Conservation (phyloP, 1,140 invertebrate species). For the Hirudo medicinalis region DNA sequence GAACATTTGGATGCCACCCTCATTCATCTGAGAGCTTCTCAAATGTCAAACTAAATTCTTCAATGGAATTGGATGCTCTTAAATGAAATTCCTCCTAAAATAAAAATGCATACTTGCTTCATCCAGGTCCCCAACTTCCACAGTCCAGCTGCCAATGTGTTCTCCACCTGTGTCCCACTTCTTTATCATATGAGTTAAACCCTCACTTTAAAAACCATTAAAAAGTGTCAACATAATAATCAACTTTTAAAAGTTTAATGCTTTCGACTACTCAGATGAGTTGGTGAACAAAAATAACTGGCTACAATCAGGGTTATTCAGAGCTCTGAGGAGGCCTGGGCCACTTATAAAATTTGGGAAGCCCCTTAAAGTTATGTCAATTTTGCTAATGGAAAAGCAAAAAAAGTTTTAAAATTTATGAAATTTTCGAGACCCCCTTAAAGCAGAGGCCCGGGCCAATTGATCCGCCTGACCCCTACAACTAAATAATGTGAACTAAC, state of each 20-base stretch:
- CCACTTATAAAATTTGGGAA: conserved; percentile 15
- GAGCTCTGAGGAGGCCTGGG: background rate
- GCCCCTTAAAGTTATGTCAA: too few relatives aligned
- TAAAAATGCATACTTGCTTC: conserved; percentile 52
- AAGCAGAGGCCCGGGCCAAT: too few relatives aligned
- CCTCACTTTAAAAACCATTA: conserved; percentile 50
- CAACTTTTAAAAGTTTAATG: background rate
- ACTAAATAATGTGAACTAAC: conserved; percentile 49
- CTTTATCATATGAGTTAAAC: conserved; percentile 61
- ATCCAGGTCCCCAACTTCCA: conserved; percentile 91
- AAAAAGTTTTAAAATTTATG: too few relatives aligned
- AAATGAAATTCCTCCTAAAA: too few relatives aligned
- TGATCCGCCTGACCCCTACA: too few relatives aligned
- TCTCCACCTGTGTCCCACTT: conserved; percentile 37
- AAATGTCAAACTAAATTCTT: too few relatives aligned
- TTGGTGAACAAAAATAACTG: background rate
- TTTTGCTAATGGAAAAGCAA: too few relatives aligned
- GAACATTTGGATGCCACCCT: too few relatives aligned
- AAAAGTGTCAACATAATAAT: background rate
- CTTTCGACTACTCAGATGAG: background rate
- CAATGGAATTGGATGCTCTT: too few relatives aligned
- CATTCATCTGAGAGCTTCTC: too few relatives aligned
- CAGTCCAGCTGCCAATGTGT: conserved; percentile 49
- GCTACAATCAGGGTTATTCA: too few relatives aligned
- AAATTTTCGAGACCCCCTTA: too few relatives aligned